Evolutionary conservation across 2,888 invertebrate species (phyloP).

Genomic region (Synanthedon myopaeformis): DNA sequence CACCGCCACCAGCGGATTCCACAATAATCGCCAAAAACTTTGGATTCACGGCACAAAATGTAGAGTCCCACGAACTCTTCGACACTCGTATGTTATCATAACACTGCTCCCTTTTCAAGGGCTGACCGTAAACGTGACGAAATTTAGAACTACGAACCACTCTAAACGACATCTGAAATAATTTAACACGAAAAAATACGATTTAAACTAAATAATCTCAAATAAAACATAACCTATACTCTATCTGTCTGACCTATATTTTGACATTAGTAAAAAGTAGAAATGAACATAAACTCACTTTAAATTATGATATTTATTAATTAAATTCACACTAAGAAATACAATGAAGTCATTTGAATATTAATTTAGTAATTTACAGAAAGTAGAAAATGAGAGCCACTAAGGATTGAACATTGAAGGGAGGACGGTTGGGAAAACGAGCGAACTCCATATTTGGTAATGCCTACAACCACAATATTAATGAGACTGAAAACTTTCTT

Average conservation of each 20-base stretch:
- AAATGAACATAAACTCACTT: conserved; percentile 51
- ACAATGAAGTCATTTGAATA: conserved; percentile 65
- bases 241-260: conserved; percentile 60
- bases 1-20: conserved; percentile 96
- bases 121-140: conserved; percentile 93
- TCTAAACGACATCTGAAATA: conserved; percentile 90
- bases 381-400: conserved; percentile 65
- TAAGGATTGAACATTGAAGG: conserved; percentile 69
- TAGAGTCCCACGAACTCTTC: conserved; percentile 98
- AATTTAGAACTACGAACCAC: conserved; percentile 98
- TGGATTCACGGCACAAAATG: conserved; percentile 98
- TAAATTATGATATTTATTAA: conserved; percentile 45
- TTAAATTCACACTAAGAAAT: conserved; percentile 51
- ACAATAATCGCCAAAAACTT: conserved; percentile 97
- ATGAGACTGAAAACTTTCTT: conserved; percentile 32
- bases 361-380: conserved; percentile 40
- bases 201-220: conserved; percentile 31
- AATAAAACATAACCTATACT: conserved; percentile 63
- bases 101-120: conserved; percentile 94
- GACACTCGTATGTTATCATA: conserved; percentile 97
- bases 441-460: conserved; percentile 79
- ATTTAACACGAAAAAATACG: conserved; percentile 25
- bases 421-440: conserved; percentile 73
- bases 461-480: conserved; percentile 65
- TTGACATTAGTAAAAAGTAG: conserved; percentile 44